Conservation (phyloP, 2,797 vertebrate genomes). For the Todus mexicanus region DNA sequence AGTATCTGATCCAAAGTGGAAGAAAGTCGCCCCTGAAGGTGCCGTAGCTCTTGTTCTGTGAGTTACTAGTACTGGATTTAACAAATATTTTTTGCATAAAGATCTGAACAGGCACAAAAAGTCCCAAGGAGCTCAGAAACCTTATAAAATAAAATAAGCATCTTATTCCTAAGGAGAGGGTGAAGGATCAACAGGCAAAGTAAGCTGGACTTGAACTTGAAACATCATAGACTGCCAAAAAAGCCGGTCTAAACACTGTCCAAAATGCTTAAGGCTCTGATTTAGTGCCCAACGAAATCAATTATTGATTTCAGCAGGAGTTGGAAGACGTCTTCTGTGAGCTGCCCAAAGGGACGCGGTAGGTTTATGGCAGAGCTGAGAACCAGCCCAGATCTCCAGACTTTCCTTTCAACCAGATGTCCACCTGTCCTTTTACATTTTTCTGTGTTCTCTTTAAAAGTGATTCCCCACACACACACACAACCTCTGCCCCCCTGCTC, state of each 20-base stretch:
- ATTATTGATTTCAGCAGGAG: constrained; percentile 27
- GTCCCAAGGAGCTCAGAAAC: neutral
- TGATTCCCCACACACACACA: neutral
- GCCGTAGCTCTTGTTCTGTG: neutral
- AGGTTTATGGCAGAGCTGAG: neutral
- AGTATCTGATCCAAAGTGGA: neutral
- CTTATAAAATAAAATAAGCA: neutral
- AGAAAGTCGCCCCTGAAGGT: neutral
- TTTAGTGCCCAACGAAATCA: constrained; percentile 10
- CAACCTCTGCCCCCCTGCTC: constrained; percentile 1
- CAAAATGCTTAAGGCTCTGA: neutral
- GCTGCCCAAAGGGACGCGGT: neutral
- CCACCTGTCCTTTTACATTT: constrained; percentile 1
- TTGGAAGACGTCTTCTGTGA: neutral
- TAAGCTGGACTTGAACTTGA: neutral
- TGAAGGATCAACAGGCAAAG: neutral
- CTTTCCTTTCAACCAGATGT: neutral
- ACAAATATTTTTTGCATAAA: neutral
- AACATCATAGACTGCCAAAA: neutral
- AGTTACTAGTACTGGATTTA: neutral
- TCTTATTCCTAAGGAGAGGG: neutral
- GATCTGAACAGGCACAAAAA: neutral
- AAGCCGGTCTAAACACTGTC: neutral
- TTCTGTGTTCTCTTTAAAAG: neutral
- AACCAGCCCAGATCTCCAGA: neutral